A percentile compares a stretch with the other conserved stretches of the same genome.
Evolutionary conservation across 2,888 invertebrate genomes (phyloP).

Genomic region (Drosophila tanythrix): DNA sequence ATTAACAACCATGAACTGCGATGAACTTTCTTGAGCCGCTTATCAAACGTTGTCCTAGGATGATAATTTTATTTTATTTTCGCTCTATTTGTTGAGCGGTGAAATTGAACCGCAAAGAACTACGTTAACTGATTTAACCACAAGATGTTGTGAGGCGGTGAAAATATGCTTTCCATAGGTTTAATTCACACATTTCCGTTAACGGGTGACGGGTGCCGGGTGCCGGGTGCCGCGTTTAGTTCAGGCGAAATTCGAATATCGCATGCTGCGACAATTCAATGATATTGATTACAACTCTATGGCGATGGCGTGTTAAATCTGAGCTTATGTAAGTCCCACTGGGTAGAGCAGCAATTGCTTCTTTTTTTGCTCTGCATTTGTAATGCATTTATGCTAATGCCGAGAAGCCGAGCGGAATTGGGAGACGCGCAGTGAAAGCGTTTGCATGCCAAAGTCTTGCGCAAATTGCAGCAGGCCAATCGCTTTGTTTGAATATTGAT

Average conservation of each 20-base stretch:
- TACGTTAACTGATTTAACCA: slow-evolving; percentile 49
- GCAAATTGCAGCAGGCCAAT: slow-evolving; percentile 56
- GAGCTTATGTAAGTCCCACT: slow-evolving; percentile 23
- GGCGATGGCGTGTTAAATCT: slow-evolving; percentile 30
- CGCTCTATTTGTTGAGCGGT: slow-evolving; percentile 6
- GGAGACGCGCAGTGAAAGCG: slow-evolving; percentile 57
- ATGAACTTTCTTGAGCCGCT: slow-evolving; percentile 60
- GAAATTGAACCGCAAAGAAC: slow-evolving; percentile 60
- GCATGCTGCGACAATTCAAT: slow-evolving; percentile 32
- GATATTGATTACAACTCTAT: slow-evolving; percentile 23
- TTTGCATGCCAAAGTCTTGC: slow-evolving; percentile 52
- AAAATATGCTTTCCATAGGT: slow-evolving; percentile 50
- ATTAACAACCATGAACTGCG: slow-evolving; percentile 42
- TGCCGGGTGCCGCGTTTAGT: slow-evolving; percentile 47
- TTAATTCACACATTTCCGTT: slow-evolving; percentile 75
- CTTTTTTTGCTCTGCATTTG: slow-evolving; percentile 12
- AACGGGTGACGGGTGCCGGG: slow-evolving; percentile 60
- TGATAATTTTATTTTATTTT: slow-evolving; percentile 25
- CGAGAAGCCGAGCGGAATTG: slow-evolving; percentile 35
- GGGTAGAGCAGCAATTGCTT: neutral
- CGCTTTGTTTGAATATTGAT: slow-evolving; percentile 58
- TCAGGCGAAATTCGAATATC: slow-evolving; percentile 58
- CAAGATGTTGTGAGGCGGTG: slow-evolving; percentile 38
- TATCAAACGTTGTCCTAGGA: slow-evolving; percentile 53
- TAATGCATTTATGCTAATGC: slow-evolving; percentile 52